phyloP scores from a whole-genome alignment of 2,797 vertebrate genomes.

The Crax fasciolata region DNA sequence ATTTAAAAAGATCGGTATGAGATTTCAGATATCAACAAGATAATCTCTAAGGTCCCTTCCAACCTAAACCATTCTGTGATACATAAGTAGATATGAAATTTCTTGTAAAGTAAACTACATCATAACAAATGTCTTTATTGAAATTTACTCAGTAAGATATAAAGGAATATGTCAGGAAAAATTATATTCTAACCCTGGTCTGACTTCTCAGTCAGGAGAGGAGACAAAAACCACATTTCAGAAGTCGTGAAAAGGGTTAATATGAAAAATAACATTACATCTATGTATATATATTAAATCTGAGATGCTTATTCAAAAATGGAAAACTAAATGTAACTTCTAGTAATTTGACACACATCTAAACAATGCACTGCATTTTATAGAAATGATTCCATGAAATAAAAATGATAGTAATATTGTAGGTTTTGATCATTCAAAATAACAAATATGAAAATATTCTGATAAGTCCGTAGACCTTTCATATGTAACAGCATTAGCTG shows the following conservation, averaged over 20 bases:
- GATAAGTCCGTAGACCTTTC: neutral
- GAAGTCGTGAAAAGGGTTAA: neutral
- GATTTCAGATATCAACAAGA: neutral
- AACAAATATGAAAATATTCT: neutral
- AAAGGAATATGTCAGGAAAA: neutral
- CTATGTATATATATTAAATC: neutral
- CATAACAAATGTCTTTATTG: conserved; percentile 43
- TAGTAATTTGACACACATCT: neutral
- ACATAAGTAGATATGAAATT: conserved; percentile 29
- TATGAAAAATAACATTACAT: neutral
- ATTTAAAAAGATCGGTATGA: conserved; percentile 35
- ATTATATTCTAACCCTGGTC: neutral
- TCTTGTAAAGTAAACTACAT: conserved; percentile 30
- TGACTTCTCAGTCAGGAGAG: neutral
- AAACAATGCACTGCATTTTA: neutral
- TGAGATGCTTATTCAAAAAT: neutral
- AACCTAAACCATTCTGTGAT: neutral
- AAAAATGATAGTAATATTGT: neutral
- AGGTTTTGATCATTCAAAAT: neutral
- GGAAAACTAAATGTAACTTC: neutral
- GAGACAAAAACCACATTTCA: neutral
- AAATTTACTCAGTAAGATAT: conserved; percentile 34
- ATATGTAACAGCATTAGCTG: neutral
- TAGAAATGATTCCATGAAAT: neutral
- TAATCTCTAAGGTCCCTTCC: no score